phyloP scores from a whole-genome alignment of 2,113 vertebrate species.

The Ammodytes dubius region DNA sequence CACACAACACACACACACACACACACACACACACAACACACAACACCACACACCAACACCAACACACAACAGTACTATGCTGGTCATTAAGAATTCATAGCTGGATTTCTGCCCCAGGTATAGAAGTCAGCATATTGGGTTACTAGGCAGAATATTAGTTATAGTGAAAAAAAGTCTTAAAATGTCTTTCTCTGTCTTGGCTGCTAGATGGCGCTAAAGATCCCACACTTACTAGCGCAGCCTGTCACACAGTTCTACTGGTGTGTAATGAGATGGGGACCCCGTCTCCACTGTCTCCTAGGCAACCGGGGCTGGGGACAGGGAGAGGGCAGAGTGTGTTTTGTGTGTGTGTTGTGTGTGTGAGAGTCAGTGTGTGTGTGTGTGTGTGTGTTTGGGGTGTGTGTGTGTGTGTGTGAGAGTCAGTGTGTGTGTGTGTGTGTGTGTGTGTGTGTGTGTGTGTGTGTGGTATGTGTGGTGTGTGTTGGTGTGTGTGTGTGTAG shows the following conservation, averaged over 20 bases:
- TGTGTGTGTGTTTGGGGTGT: conserved; percentile 48
- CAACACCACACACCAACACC: too few relatives aligned
- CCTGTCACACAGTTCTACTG: conserved; percentile 54
- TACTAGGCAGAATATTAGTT: conserved; percentile 76
- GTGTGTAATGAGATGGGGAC: conserved; percentile 72
- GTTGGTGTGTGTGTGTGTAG: conserved; percentile 26
- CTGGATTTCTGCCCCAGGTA: conserved; percentile 35
- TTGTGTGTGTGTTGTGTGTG: conserved; percentile 10
- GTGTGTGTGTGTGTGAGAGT: conserved; percentile 41
- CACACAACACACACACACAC: too few relatives aligned
- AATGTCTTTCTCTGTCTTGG: conserved; percentile 30
- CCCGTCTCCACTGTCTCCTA: conserved; percentile 78
- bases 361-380: conserved; percentile 16
- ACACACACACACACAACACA: too few relatives aligned
- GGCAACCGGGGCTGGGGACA: conserved; percentile 79
- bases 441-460: conserved; percentile 44
- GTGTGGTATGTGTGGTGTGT: conserved; percentile 27
- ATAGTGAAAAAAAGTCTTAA: background rate
- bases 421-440: conserved; percentile 24
- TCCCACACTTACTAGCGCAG: conserved; percentile 27
- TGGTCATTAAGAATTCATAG: conserved; percentile 57
- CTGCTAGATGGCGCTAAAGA: conserved; percentile 68
- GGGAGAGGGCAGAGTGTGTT: conserved; percentile 74
- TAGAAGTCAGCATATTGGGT: conserved; percentile 77
- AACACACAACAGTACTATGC: background rate